Evolutionary conservation across 1,140 invertebrate species (phyloP), one percentile per base, ranked within the genome.

Genomic region (Stenopsyche tienmushanensis): DNA sequence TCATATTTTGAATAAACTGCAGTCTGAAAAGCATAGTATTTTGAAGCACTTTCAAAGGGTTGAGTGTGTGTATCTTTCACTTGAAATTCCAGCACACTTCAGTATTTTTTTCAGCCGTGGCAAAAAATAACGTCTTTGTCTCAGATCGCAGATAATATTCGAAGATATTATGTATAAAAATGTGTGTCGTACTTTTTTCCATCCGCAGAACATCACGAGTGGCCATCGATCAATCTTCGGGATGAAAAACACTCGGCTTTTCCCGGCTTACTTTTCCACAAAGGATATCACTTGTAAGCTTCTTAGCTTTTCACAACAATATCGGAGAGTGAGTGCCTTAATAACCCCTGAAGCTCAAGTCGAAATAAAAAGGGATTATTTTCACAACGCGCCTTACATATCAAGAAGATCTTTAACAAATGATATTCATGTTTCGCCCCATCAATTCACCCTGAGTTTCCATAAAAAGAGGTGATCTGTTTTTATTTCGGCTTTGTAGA

Each of bases 251-350:
- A 47, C 44, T 20, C 44, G 44, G 44, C 44, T 47, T 47, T 15
- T 8, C 44, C 17, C 44, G 44, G 44, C 44, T 47, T 47, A 47
- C 44, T 47, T 8, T 8, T 18, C 18, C 44, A 47, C 44, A 47
- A 47, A 47, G 44, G 44, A 47, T 47, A 47, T 47, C 44, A 47
- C 44, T 47, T 47, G 44, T 47, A 47, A 47, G 44, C 44, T 47
- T 47, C 44, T 47, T 47, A 15, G 18, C 44, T 18, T 8, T 18
- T 18, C 8, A 47, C 44, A 15, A 20, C 44, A 47, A 20, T 20
- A 15, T 20, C 44, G 8, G 10, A 7, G 10, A 15, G 18, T 15
- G 10, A 47, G 44, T 8, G 44, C 44, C 17, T 47, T 47, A 15
- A 47, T 47, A 47, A 47, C 18, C 44, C 44, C 10, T 18, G 44